Percentiles rank a stretch among this genome's conserved stretches.
Evolutionary conservation across 2,888 invertebrate species (phyloP).

Genomic region (Electrophaes corylata): DNA sequence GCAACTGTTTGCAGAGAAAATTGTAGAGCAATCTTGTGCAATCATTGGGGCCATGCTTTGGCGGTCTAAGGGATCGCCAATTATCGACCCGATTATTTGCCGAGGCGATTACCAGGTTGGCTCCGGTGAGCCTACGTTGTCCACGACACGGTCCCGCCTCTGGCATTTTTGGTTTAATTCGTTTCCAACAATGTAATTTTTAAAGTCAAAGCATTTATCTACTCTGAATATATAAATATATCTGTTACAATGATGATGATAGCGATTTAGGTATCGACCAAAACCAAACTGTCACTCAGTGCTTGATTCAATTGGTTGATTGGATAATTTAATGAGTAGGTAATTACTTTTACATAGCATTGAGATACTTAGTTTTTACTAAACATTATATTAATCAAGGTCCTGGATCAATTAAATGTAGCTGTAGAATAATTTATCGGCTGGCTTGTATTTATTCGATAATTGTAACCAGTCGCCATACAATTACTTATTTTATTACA

Average conservation of each 20-base stretch:
- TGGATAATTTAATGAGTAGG: neutral
- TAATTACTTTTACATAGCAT: neutral
- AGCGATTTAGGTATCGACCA: neutral
- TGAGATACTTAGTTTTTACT: constrained; percentile 16
- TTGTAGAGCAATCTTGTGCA: constrained; percentile 69
- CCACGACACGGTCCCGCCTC: constrained; percentile 28
- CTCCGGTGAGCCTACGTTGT: constrained; percentile 16
- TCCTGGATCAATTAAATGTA: constrained; percentile 20
- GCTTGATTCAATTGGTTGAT: too few species aligned
- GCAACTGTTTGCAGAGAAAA: constrained; percentile 58
- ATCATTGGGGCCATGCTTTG: constrained; percentile 55
- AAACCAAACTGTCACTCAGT: neutral
- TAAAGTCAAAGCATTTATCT: constrained; percentile 21
- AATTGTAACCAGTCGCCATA: constrained; percentile 26
- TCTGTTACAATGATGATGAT: too few species aligned
- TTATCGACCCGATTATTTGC: constrained; percentile 64
- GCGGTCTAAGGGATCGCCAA: constrained; percentile 51
- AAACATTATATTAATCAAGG: constrained; percentile 11
- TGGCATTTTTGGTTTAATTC: constrained; percentile 25
- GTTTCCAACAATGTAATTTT: constrained; percentile 22
- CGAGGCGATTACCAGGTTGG: constrained; percentile 31
- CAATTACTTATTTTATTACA: constrained; percentile 24
- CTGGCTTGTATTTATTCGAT: constrained; percentile 21
- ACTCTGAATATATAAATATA: too few species aligned
- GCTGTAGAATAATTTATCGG: constrained; percentile 9